Evolutionary conservation across 2,113 vertebrate species (phyloP).

Genomic region (Clarias macrocephalus): DNA sequence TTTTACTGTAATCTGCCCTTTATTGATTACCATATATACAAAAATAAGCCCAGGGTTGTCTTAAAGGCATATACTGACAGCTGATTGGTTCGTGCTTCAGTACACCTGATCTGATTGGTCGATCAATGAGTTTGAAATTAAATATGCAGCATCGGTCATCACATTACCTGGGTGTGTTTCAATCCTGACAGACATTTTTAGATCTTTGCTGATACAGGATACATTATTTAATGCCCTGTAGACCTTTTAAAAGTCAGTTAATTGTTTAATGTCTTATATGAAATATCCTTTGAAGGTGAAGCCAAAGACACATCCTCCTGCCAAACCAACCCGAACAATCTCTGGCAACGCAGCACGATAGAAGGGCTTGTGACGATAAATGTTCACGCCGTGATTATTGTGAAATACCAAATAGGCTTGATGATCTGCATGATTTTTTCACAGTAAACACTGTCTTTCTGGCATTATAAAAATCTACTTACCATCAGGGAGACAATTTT

Average conservation of each 20-base stretch:
- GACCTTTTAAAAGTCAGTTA: conserved; percentile 49
- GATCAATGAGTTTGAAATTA: conserved; percentile 30
- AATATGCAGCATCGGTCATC: conserved; percentile 48
- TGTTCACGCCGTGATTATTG: neutral
- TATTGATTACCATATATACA: conserved; percentile 19
- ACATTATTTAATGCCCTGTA: conserved; percentile 47
- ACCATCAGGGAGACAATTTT: conserved; percentile 93
- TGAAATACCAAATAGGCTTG: conserved; percentile 2
- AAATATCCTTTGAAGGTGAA: conserved; percentile 28
- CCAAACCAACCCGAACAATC: neutral
- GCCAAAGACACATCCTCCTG: neutral
- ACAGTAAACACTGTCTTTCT: conserved; percentile 22
- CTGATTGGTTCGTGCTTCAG: conserved; percentile 38
- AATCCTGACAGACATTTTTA: conserved; percentile 42
- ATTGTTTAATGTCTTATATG: conserved; percentile 52
- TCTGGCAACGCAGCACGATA: neutral
- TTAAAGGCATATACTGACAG: conserved; percentile 17
- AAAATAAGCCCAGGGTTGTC: conserved; percentile 10
- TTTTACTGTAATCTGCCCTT: neutral
- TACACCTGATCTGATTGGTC: neutral
- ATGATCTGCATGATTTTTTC: neutral
- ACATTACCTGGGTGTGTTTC: conserved; percentile 47
- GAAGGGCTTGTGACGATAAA: neutral
- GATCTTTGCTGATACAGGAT: conserved; percentile 49
- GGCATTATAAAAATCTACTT: conserved; percentile 42